Percentiles rank a stretch among this genome's conserved stretches.
phyloP scores from a whole-genome alignment of 2,888 invertebrate genomes.

The Protonemura montana region DNA sequence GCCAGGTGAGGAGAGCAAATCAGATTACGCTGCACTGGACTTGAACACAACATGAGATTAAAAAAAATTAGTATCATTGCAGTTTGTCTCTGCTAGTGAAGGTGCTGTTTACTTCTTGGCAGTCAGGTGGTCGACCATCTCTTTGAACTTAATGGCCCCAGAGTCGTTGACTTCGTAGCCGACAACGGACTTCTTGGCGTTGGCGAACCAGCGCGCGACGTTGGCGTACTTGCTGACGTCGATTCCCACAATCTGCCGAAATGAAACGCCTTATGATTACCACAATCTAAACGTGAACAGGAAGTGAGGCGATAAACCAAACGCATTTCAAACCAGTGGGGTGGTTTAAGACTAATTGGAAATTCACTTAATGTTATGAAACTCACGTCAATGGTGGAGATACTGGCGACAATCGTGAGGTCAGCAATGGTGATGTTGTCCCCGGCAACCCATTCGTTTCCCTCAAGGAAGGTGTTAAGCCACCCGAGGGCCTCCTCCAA shows the following conservation, averaged over 20 bases:
- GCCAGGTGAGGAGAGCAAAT: not conserved
- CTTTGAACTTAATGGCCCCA: slow-evolving; percentile 46
- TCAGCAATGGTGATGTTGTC: slow-evolving; percentile 80
- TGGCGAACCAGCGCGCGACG: slow-evolving; percentile 69
- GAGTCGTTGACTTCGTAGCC: slow-evolving; percentile 61
- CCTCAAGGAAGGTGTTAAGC: slow-evolving; percentile 75
- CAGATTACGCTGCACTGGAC: not conserved
- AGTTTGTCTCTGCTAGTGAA: not conserved
- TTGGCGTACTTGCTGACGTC: slow-evolving; percentile 76
- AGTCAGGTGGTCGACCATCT: slow-evolving; percentile 43
- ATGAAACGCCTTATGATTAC: not conserved
- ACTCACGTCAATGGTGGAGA: slow-evolving; percentile 73
- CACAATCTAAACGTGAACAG: not conserved
- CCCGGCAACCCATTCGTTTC: slow-evolving; percentile 76
- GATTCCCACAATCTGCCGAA: slow-evolving; percentile 60
- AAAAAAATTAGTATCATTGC: not conserved
- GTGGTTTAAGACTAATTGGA: not conserved
- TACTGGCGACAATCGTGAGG: slow-evolving; percentile 70
- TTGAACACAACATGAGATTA: not conserved
- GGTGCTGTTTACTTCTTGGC: slow-evolving; percentile 44
- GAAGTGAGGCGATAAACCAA: slow-evolving; percentile 1
- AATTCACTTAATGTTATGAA: not conserved
- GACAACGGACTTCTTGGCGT: slow-evolving; percentile 65
- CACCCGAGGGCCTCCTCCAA: slow-evolving; percentile 73
- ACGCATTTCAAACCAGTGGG: not conserved